Percentiles rank a stretch among this genome's conserved stretches.
These are phyloP conservation scores for Diplogasteroides magnus DNA, from an alignment of 1,140 invertebrate genomes.

Conservation along the genomic window DNA sequence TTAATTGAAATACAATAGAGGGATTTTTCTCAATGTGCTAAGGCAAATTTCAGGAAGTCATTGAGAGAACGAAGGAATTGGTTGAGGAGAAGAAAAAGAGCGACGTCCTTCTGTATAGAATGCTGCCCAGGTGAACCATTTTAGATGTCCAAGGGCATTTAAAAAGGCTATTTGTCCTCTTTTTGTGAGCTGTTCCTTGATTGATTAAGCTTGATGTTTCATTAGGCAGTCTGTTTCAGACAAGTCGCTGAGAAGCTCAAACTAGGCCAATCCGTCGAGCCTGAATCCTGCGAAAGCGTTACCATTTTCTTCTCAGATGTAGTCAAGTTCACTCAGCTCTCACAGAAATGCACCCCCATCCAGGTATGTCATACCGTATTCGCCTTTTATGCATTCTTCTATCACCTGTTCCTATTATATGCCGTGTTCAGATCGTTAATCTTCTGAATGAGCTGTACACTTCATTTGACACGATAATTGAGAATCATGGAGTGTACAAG, in stretches of 20 bases:
- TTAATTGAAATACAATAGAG: too few relatives aligned
- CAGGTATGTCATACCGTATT: too few relatives aligned
- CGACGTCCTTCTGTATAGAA: conserved; percentile 36
- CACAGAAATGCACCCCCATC: conserved; percentile 28
- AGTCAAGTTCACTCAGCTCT: conserved; percentile 77
- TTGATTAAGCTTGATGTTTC: too few relatives aligned
- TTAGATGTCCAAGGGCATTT: too few relatives aligned
- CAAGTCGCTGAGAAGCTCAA: conserved; percentile 41
- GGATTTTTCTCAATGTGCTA: background rate
- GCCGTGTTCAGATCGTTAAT: conserved; percentile 62
- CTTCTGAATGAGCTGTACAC: conserved; percentile 77
- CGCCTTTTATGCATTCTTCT: too few relatives aligned
- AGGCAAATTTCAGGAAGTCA: conserved; percentile 16
- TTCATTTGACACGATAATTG: conserved; percentile 71
- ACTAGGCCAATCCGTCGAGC: conserved; percentile 38
- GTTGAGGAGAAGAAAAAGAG: conserved; percentile 38
- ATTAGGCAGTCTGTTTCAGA: too few relatives aligned
- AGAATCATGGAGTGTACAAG: conserved; percentile 73
- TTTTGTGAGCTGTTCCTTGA: too few relatives aligned
- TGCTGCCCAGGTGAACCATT: conserved; percentile 41
- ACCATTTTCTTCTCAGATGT: conserved; percentile 63
- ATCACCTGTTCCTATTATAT: too few relatives aligned
- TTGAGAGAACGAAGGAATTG: conserved; percentile 38
- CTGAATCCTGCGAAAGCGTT: conserved; percentile 38
- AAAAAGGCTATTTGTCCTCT: too few relatives aligned